These are phyloP conservation scores for Umimayanthus chanpuru DNA, from an alignment of 92 coral and sea anemone genomes.

Conservation along the genomic window DNA sequence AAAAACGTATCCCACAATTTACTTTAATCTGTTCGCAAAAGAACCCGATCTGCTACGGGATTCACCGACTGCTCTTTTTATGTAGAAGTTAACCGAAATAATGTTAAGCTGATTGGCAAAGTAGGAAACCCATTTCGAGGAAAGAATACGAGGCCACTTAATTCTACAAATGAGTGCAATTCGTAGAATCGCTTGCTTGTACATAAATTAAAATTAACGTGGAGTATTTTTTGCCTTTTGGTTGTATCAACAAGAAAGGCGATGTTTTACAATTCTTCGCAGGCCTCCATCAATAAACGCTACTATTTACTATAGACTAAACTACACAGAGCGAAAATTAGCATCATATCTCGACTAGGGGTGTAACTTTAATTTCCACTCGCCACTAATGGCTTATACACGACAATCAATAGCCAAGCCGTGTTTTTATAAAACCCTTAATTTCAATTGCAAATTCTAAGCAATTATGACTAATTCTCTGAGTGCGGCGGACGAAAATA, in stretches of 20 bases:
- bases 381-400: slow-evolving; percentile 8
- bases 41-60: not conserved
- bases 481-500: slow-evolving; percentile 36
- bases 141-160: not conserved
- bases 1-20: no score
- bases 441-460: slow-evolving; percentile 44
- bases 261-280: not conserved
- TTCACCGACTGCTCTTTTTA: not conserved
- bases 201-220: not conserved
- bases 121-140: not conserved
- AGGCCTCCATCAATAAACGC: not conserved
- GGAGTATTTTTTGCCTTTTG: not conserved
- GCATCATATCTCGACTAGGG: not conserved
- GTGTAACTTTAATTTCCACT: slow-evolving; percentile 5
- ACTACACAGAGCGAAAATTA: not conserved
- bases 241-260: not conserved
- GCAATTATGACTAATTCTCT: slow-evolving; percentile 19
- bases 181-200: not conserved
- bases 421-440: slow-evolving; percentile 12
- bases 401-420: not conserved
- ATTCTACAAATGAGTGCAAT: not conserved
- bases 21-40: no score
- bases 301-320: slow-evolving; percentile 7
- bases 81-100: no score
- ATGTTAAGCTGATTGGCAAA: not conserved